These are phyloP conservation scores for Coracopsis vasa DNA, from an alignment of 2,113 vertebrate genomes.

Conservation along the genomic window DNA sequence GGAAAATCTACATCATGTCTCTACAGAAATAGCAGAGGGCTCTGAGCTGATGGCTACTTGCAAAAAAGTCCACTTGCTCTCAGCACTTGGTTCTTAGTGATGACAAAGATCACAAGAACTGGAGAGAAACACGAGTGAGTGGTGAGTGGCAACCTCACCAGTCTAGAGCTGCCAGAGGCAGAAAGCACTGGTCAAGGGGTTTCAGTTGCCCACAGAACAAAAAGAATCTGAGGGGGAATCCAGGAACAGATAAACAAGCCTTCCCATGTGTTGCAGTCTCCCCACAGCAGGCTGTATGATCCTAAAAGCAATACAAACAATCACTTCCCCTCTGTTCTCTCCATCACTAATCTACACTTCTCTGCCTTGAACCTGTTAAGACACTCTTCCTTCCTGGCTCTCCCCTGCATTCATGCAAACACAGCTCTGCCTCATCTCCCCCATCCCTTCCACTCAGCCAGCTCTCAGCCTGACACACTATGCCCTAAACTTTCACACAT, in stretches of 20 bases:
- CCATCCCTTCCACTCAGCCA: neutral
- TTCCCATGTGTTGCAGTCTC: neutral
- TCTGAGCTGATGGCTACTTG: neutral
- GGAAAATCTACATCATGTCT: neutral
- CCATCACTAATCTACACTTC: neutral
- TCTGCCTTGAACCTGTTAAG: neutral
- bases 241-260: neutral
- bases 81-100: neutral
- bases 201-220: neutral
- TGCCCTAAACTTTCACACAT: neutral
- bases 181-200: neutral
- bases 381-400: neutral
- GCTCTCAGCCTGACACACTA: neutral
- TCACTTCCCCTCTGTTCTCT: neutral
- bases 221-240: neutral
- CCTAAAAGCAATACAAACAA: neutral
- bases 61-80: neutral
- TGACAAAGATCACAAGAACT: neutral
- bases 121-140: neutral
- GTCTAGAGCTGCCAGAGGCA: neutral
- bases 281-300: neutral
- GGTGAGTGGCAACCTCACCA: neutral
- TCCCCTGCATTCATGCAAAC: fast-evolving
- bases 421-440: neutral
- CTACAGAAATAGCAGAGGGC: neutral